Base-by-base conservation (phyloP, 2,797 vertebrate species). In the Anas acuta region DNA sequence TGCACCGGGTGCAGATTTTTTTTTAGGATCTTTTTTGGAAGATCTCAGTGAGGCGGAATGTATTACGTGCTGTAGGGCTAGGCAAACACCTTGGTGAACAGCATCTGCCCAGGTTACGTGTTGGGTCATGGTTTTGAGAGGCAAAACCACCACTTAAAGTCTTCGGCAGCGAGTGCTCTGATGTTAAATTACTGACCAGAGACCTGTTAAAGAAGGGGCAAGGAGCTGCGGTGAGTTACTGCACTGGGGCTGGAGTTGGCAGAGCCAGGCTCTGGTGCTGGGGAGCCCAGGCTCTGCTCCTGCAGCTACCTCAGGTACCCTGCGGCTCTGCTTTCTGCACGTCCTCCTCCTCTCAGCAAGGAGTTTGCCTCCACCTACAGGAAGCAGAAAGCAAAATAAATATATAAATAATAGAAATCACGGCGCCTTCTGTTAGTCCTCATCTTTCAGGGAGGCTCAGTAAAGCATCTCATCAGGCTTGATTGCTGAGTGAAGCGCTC, bases 291-390 rank as follows among this genome's bases (percentile, higher is more conserved):
- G 33, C 33, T 20, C 54, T 25, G 21, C 73, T 7, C 19, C 33
- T 4, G 9, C 77, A 71, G 86, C 80, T 70, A 53, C 80, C 26
- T 80, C 88, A 62, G 73, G 71, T 87, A 26, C 61, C 33, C 51
- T 32, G 19, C 3, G 7, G 62, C 92, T 51, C 70, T n/a, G 69
- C 33, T 84, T 73, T 53, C 64, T 30, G 17, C 7, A 19, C 14
- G 2, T 23, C 78, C 25, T 66, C 37, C 51, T 35, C 91, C 93
- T 69, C 83, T 98, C 97, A 91, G 71, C 95, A 94, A 97, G 97
- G 98, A 89, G 96, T 98, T 95, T 98, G 98, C 97, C 82, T 98
- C 98, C 98, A 98, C 97, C 98, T 98, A 92, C 98, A 97, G 98
- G 98, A 97, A 96, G 78, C 85, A 89, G 81, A 91, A 93, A 90